Evolutionary conservation across 1,140 invertebrate genomes (phyloP), one percentile per base, ranked within the genome.

Genomic region (Triops cancriformis): DNA sequence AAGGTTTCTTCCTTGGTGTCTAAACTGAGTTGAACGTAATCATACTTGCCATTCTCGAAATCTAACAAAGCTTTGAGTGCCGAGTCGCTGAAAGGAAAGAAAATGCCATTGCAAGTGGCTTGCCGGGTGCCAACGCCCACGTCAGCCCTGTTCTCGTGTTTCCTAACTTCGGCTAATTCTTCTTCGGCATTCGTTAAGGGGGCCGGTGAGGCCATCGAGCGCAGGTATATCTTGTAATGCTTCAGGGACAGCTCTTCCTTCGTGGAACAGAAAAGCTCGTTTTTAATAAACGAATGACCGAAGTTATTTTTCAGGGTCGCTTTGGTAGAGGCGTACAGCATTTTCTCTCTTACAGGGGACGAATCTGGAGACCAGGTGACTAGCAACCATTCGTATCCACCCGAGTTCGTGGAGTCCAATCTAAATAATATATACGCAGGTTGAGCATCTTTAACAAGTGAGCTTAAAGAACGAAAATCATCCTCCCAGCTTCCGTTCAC

Each of bases 301-400:
- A 99, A 99, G 85, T 98, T 96, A 82, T 91, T 92, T 85, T 98
- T 99, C 1, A 99, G 85, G 1, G 97, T 99, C 2, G 98, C 95
- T 86, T 98, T 97, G 0, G 98, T 99, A 0, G 97, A 98, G 0
- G 98, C 98, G 85, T 98, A 98, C 42, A 99, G 87, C 98, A 99
- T 99, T 86, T 99, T 99, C 82, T 98, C 92, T 79, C 97, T 88
- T 5, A 96, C 91, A 10, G 91, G 89, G 11, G 96, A 92, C 80
- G 89, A 89, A 83, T 98, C 97, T 5, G 97, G 97, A 27, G 92
- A 95, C 94, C 95, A 99, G 80, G 91, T 93, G 73, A 99, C 93
- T 14, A 98, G 88, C 0, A 99, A 83, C 97, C 97, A 99, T 82
- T 97, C 93, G 85, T 96, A 92, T 23, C 84, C 84, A 10, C 93